Base-by-base conservation (phyloP, 2,113 vertebrate genomes). In the Silurus asotus region DNA sequence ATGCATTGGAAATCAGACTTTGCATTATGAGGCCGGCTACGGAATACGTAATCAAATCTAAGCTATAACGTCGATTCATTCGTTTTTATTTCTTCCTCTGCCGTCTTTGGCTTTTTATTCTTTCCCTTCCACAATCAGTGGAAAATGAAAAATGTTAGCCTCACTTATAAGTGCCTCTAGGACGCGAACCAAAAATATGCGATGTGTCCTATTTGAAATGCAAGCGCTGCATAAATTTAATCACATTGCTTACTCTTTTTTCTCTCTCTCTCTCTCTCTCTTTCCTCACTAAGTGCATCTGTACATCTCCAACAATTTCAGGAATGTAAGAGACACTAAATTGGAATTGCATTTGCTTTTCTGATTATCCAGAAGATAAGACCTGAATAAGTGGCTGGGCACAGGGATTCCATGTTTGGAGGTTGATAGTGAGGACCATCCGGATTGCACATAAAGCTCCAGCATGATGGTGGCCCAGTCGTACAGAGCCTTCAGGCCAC, bases 11-110 rank as follows among this genome's bases (percentile, higher is more conserved):
- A 84, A 61, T 53, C 55, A 23, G 17, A 49, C 25, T 45, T 61
- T 14, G 1, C 65, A 49, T 28, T 84, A 76, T 81, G 20, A 65
- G 77, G 13, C 69, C 28, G 70, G 61, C 59, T 45, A 61, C 45
- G 17, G 49, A 88, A 88, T 69, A 78, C 61, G 6, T 77, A 58
- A 85, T 85, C 70, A 45, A 65, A 77, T 81, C 58, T 67, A 45
- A 69, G 13, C 75, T 85, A 2, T 45, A 67, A 62, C 53, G 10
- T 53, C 45, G 64, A 74, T 85, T 76, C 28, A 19, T 79, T 85
- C 13, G 6, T 78, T 78, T 56, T 84, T 49, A 53, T 78, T 78
- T 49, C 17, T 1, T 0, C n/a, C 28, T 78, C 49, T 62, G 48
- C 20, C 53, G 49, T 78, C 49, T 23, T 67, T 78, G 25, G n/a